Evolutionary conservation across 2,113 vertebrate genomes (phyloP), one percentile per base, ranked within the genome.

Genomic region (Siphamia tubifer): DNA sequence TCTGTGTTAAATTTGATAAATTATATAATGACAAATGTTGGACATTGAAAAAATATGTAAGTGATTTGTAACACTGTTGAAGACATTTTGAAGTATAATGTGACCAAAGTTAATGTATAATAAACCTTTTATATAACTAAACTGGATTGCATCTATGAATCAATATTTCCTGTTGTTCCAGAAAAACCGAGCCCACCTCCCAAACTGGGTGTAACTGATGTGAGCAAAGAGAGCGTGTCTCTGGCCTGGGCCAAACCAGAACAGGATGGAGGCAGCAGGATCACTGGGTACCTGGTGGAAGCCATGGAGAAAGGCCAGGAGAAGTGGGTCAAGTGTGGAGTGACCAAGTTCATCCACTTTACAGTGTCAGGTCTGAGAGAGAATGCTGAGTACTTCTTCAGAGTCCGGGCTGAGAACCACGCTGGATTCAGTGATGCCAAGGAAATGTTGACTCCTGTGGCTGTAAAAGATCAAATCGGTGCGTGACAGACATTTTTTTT

Each of bases 131-230:
- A 48, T 53, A 39, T 34, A 1, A 28, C 8, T 7, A 48, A 17
- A 16, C 9, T 4, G 0, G 1, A 3, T 42, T 6, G 20, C 79
- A 44, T 34, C 2, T 43, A 24, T 68, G 3, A 58, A 60, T 56
- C 17, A 20, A 9, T 4, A 2, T 69, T 8, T 57, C 1, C 12
- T 63, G 21, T 68, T 66, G 9, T 10, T 77, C 71, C 86, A 99
- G 98, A 99, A 95, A 99, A 98, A 92, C 98, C 98, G 90, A 98
- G 95, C 72, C 94, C 95, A 69, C 96, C 96, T 81, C 93, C 95
- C 86, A 98, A 95, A 84, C 91, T 99, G 65, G 97, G 95, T 85
- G 94, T 95, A 51, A 96, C 92, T 53, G 94, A 94, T 28, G 85
- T 97, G 57, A 94, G 94, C 66, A 99, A 97, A 87, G 95, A 98